These are phyloP conservation scores for Cheumatopsyche charites DNA, from an alignment of 1,140 invertebrate species.

Conservation along the genomic window DNA sequence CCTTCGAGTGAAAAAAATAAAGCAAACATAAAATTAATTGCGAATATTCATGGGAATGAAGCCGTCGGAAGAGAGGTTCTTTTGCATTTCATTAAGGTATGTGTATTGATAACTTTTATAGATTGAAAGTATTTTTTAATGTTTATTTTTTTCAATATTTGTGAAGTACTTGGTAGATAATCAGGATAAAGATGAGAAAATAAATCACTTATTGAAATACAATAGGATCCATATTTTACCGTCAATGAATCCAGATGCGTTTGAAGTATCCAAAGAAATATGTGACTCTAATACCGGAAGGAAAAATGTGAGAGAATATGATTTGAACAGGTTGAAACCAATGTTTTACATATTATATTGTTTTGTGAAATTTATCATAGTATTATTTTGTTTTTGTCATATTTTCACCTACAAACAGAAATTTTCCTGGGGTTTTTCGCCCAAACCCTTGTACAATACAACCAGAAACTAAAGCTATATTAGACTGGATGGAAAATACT, in stretches of 20 bases:
- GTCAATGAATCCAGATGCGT: constrained; percentile 63
- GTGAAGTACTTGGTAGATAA: no score
- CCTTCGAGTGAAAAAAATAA: constrained; percentile 57
- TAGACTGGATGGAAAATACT: constrained; percentile 55
- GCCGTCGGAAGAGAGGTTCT: constrained; percentile 64
- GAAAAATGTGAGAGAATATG: constrained; percentile 52
- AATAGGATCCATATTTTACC: constrained; percentile 64
- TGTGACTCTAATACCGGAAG: constrained; percentile 57
- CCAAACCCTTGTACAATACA: constrained; percentile 48
- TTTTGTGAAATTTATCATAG: constrained; percentile 15
- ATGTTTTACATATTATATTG: no score
- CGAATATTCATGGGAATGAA: constrained; percentile 66
- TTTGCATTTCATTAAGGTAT: constrained; percentile 62
- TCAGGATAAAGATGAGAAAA: constrained; percentile 54
- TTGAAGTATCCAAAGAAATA: constrained; percentile 55
- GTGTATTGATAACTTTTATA: constrained; percentile 3
- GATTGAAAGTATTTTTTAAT: constrained; percentile 7
- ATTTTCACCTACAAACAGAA: constrained; percentile 44
- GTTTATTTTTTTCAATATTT: constrained; percentile 53
- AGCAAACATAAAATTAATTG: constrained; percentile 65
- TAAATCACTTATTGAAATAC: constrained; percentile 58
- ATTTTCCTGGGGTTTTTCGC: constrained; percentile 59
- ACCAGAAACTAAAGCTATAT: constrained; percentile 58
- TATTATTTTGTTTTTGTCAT: background rate
- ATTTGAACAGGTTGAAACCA: constrained; percentile 60